phyloP scores from a whole-genome alignment of 30 jellyfish, hydroid and myxozoan species.

The Pelagia noctiluca region DNA sequence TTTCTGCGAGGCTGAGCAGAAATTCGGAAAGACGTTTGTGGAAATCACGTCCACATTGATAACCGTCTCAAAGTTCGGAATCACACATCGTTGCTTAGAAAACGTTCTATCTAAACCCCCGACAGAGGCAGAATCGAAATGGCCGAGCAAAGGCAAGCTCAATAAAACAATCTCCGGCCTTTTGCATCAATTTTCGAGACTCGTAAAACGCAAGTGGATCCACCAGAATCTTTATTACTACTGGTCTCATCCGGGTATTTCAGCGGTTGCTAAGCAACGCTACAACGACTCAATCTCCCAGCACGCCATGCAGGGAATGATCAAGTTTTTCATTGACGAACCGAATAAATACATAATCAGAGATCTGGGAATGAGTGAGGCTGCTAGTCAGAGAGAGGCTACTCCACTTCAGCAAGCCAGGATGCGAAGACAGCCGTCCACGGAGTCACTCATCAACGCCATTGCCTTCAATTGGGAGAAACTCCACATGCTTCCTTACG shows the following conservation, averaged over 20 bases:
- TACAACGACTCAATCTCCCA: constrained; percentile 16
- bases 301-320: not conserved
- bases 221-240: constrained; percentile 33
- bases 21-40: constrained; percentile 39
- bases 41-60: constrained; percentile 26
- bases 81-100: constrained; percentile 53
- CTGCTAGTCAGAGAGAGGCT: not conserved
- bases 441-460: not conserved
- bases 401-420: too few species aligned
- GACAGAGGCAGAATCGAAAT: too few species aligned
- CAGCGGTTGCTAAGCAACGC: constrained; percentile 34
- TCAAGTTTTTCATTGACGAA: constrained; percentile 23
- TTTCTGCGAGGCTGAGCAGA: constrained; percentile 32
- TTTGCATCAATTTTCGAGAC: constrained; percentile 16
- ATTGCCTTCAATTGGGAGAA: constrained; percentile 23
- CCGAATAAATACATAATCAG: constrained; percentile 12
- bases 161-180: too few species aligned
- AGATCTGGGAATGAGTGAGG: not conserved
- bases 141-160: too few species aligned
- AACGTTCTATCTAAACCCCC: constrained; percentile 24
- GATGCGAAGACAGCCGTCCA: not conserved
- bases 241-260: constrained; percentile 46
- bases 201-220: constrained; percentile 39
- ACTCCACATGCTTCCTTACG: constrained; percentile 53
- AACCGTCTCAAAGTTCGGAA: constrained; percentile 67